Evolutionary conservation across 2,888 invertebrate species (phyloP), one percentile per base, ranked within the genome.

Genomic region (Salpingus planirostris): DNA sequence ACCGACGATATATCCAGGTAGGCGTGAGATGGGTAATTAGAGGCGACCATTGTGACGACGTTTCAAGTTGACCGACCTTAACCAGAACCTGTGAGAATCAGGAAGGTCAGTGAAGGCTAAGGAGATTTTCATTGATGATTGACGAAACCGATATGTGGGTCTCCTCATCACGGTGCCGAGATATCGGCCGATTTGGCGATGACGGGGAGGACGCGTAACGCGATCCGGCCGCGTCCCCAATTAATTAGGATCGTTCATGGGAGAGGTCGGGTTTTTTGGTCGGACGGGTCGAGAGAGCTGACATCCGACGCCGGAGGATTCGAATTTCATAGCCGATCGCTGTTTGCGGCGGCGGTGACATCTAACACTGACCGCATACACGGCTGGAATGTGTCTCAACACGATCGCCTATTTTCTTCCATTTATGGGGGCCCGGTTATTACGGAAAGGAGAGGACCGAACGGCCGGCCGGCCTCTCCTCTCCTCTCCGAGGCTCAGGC

Each of bases 311-410:
- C 50, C 42, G 40, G 38, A 36, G 38, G 46, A 43, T 44, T 49
- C 47, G 47, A 44, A 48, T 51, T 51, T 49, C 49, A 49, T 47
- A 48, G 45, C 41, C 44, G 47, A 46, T 49, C 43, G 45, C 41
- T 44, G 42, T 44, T 47, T 47, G 49, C 42, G 49, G 49, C 44
- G 46, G 46, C 49, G 52, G 50, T 51, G 51, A 54, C 54, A 52
- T 52, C 52, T 54, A 54, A 52, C 49, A 52, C 51, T 51, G 49
- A 51, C 54, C 54, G 47, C 52, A 51, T 49, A 49, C 50, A 51
- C 46, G 47, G 46, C 46, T 44, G 52, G 53, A 53, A 53, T 52
- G 52, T 50, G 50, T 52, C 50, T 49, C 49, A 50, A 47, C 46
- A 46, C 41, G 41, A 40, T 40, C 39, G 42, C 32, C 29, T 31